Evolutionary conservation across 2,113 vertebrate species (phyloP), one percentile per base, ranked within the genome.

Genomic region (Oryzias woworae): DNA sequence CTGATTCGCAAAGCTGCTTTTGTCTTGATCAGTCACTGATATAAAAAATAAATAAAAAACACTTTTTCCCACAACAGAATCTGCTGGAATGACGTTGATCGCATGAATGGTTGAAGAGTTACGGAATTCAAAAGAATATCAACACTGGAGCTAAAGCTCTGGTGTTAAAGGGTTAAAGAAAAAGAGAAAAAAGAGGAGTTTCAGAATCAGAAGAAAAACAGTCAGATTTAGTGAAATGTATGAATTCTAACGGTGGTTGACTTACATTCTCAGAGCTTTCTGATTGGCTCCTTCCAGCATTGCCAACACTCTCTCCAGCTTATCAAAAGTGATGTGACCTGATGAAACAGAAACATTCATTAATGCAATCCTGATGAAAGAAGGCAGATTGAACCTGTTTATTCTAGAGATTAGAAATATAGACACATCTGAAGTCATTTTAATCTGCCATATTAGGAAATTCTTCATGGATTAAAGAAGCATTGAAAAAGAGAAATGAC

Each of bases 221-320:
- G 44, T 45, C 14, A 45, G 44, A 17, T 45, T 45, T 45, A 45
- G 42, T 8, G 42, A 73, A 49, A 59, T 51, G 0, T 45, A 7
- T 53, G 46, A 10, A 22, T 41, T 44, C 22, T 53, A 31, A 42
- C 49, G 44, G 22, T 24, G 51, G 28, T 42, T 28, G 52, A 87
- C 94, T 0, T 90, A 99, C 97, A 24, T 88, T 76, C 96, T 88
- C 81, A 98, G 78, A 1, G 96, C 91, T 84, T 96, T 98, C 65
- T 95, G 95, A 82, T 98, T 94, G 75, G 89, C 91, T 80, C 96
- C 96, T 73, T 98, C 94, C 85, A 99, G 92, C 85, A 97, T 84
- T 1, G 95, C 92, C 0, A 98, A 80, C 47, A 98, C 92, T 66
- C 84, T 89, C 43, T 98, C 95, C 76, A 99, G 82, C 71, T 94